Evolutionary conservation across 2,797 vertebrate genomes (phyloP), one percentile per base, ranked within the genome.

Genomic region (Perodicticus potto): DNA sequence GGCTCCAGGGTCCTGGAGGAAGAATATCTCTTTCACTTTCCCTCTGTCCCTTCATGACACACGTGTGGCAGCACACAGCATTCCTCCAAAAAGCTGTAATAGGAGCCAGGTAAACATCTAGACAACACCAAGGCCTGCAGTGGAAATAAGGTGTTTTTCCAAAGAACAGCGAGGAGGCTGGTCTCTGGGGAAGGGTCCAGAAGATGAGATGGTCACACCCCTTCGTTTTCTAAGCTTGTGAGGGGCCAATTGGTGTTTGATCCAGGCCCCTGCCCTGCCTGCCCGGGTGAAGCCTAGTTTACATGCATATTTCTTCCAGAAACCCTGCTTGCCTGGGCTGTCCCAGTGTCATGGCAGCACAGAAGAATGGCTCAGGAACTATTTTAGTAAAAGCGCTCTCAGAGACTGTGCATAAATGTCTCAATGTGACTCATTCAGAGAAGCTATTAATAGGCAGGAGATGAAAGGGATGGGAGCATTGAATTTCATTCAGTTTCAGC

Each of bases 381-480:
- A 98, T 98, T 98, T 97, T 65, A 86, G 98, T 3, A 89, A 96
- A 96, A 82, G 86, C 72, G 85, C 81, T 85, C 95, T 94, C 90
- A 80, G 13, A 96, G 82, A 96, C 93, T 40, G 93, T 74, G 97
- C 97, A 97, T 96, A 96, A 95, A 92, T 87, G 89, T 95, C 94
- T 97, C 97, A 76, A 20, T 85, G 82, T 97, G 98, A 97, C 97
- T 98, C 97, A 97, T 92, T 96, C 88, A 0, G 0, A 86, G 96
- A 86, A 92, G 85, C 96, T 98, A 98, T 98, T 97, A 97, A 98
- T 97, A 98, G 98, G 59, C 91, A 96, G 92, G 91, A 45, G 89
- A 97, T 90, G 97, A 97, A 97, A 97, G 94, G 93, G 93, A 95
- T 70, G 84, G 4, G 89, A 97, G 93, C 49, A 73, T 57, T 6